phyloP scores from a whole-genome alignment of 2,797 vertebrate genomes.

The Rhinogobio ventralis region DNA sequence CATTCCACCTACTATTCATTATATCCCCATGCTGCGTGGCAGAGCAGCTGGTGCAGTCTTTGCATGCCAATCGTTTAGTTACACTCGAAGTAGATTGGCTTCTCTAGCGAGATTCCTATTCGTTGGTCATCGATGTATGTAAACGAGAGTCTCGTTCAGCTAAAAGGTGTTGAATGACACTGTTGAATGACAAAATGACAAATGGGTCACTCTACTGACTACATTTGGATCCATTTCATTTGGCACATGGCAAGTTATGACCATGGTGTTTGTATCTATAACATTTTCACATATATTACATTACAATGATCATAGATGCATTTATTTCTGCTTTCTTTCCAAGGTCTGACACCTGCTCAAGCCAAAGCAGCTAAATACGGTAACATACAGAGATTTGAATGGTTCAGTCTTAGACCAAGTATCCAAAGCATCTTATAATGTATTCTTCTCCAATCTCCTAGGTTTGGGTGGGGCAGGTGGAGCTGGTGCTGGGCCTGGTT shows the following conservation, averaged over 20 bases:
- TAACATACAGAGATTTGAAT: slow-evolving; percentile 6
- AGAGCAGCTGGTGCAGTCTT: too few species aligned
- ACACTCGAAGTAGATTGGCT: too few species aligned
- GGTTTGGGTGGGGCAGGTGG: slow-evolving; percentile 30
- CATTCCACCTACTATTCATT: too few species aligned
- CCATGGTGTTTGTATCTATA: not conserved
- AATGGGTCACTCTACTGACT: not conserved
- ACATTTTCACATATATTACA: not conserved
- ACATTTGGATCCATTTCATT: not conserved
- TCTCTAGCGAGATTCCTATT: too few species aligned
- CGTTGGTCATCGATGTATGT: too few species aligned
- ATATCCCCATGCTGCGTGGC: too few species aligned
- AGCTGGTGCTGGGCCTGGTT: slow-evolving; percentile 24
- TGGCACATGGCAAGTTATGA: not conserved
- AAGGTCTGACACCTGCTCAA: slow-evolving; percentile 53
- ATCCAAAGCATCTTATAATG: not conserved
- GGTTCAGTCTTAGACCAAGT: not conserved
- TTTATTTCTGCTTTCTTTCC: not conserved
- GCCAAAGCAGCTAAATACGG: slow-evolving; percentile 62
- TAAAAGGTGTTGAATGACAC: not conserved
- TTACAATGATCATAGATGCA: not conserved
- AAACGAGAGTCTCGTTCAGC: not conserved
- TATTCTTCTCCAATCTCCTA: slow-evolving; percentile 20
- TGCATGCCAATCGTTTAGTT: too few species aligned
- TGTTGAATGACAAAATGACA: not conserved